A percentile compares a stretch with the other conserved stretches of the same genome.
Evolutionary conservation across 1,140 invertebrate genomes (phyloP).

Genomic region (Tribolium castaneum): DNA sequence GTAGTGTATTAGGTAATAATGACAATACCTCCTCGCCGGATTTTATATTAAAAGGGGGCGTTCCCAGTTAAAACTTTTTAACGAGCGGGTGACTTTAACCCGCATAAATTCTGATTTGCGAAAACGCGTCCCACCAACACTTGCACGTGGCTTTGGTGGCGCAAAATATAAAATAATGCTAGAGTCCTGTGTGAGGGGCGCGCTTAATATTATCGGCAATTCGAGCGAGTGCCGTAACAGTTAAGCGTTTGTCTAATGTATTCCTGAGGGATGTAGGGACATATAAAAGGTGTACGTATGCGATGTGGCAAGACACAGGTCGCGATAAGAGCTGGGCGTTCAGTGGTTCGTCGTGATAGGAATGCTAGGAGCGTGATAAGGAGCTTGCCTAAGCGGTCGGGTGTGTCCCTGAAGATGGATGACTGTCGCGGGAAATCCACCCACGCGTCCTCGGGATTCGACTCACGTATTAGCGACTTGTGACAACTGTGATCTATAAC

Average conservation of each 20-base stretch:
- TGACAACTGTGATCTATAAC: constrained; percentile 65
- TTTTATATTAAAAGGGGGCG: constrained; percentile 43
- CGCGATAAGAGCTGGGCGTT: constrained; percentile 59
- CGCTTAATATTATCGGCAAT: constrained; percentile 19
- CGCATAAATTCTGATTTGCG: constrained; percentile 33
- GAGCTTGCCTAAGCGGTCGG: constrained; percentile 59
- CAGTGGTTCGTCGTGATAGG: constrained; percentile 61
- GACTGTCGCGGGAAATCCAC: constrained; percentile 64
- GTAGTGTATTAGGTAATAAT: constrained; percentile 39
- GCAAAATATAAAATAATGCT: not conserved
- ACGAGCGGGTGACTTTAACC: constrained; percentile 33
- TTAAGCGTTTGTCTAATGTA: constrained; percentile 53
- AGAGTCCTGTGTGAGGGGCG: not conserved
- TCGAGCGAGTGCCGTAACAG: constrained; percentile 43
- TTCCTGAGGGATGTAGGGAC: constrained; percentile 54
- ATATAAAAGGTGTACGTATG: constrained; percentile 52
- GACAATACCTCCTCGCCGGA: constrained; percentile 30
- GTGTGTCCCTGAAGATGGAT: constrained; percentile 64
- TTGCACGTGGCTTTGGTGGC: not conserved
- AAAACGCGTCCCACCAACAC: too few relatives aligned
- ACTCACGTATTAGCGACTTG: constrained; percentile 62
- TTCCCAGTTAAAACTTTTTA: constrained; percentile 36
- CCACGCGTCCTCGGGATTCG: constrained; percentile 58
- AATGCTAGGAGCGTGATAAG: constrained; percentile 62
- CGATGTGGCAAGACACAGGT: constrained; percentile 57